phyloP scores from a whole-genome alignment of 1,140 invertebrate genomes.

The Araneus ventricosus region DNA sequence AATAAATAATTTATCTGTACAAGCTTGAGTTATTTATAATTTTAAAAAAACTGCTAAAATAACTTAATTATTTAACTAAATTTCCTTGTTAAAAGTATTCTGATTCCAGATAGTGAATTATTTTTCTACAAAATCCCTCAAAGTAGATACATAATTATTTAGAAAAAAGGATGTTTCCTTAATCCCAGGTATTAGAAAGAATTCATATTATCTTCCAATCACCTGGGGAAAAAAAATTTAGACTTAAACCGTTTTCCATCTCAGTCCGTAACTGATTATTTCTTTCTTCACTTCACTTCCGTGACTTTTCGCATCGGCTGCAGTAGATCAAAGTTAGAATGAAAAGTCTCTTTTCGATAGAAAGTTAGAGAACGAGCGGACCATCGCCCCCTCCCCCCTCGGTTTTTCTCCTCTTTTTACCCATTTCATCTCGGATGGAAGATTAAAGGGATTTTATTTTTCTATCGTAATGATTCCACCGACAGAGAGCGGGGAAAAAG shows the following conservation, averaged over 20 bases:
- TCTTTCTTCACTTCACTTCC: slow-evolving; percentile 56
- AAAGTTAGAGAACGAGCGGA: slow-evolving; percentile 56
- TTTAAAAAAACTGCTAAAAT: too few species aligned
- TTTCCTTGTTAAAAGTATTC: too few species aligned
- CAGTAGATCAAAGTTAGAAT: slow-evolving; percentile 71
- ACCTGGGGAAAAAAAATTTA: background rate
- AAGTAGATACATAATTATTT: too few species aligned
- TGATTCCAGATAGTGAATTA: too few species aligned
- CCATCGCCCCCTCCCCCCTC: slow-evolving; percentile 26
- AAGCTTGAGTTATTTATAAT: too few species aligned
- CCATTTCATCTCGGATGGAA: slow-evolving; percentile 59
- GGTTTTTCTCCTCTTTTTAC: slow-evolving; percentile 8
- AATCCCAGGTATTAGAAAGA: too few species aligned
- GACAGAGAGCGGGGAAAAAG: slow-evolving; percentile 3
- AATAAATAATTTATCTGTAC: too few species aligned
- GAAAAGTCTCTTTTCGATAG: slow-evolving; percentile 74
- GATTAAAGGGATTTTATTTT: slow-evolving; percentile 73
- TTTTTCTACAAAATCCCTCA: too few species aligned
- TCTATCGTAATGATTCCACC: slow-evolving; percentile 64
- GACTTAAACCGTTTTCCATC: slow-evolving; percentile 3
- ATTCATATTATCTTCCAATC: background rate
- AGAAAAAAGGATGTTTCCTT: too few species aligned
- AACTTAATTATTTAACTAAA: too few species aligned
- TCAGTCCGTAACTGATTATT: background rate
- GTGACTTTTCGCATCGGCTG: slow-evolving; percentile 61